Base-by-base conservation (phyloP, 1,140 invertebrate genomes). In the Nasonia longicornis region DNA sequence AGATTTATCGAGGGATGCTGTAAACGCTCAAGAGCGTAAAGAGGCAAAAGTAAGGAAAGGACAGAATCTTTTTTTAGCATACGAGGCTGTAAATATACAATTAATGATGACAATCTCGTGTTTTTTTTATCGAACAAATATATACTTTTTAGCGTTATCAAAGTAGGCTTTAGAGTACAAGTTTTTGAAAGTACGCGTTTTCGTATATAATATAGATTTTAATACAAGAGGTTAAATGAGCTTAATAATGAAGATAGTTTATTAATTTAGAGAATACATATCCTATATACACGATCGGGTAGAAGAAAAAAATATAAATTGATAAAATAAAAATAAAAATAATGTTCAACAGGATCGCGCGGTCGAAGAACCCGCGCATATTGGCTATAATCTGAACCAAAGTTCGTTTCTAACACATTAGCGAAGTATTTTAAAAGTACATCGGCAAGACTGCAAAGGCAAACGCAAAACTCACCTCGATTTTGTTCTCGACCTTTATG, bases 31-130 rank as follows among this genome's bases (percentile, higher is more conserved):
- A 29, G 35, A 79, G 69, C 70, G 48, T 72, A 66, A 67, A 67
- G 16, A 80, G 35, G 29, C 35, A 80, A 35, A 4, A 74, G n/a
- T 35, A 67, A 45, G 22, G 31, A 73, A 78, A 52, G 16, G 11
- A 20, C 14, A 52, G 1, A 35, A 58, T 20, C 22, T 79, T 73
- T 72, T 79, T 64, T 64, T 67, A 74, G 26, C 16, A 77, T 77
- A 71, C 74, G 72, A 81, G 80, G 38, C 80, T 81, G 80, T 81
- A 81, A 77, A 81, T 81, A 81, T 70, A 81, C 22, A 76, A 81
- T 76, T 76, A 81, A 81, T 58, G 35, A 76, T 77, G 52, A 72
- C 73, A 81, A 81, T 78, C 31, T 78, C 16, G 63, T 82, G 70
- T 42, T 74, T 35, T 6, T 26, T 52, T 79, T 74, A 16, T 74